Conservation (phyloP, 2,888 invertebrate species). For the Xanthorhoe spadicearia region DNA sequence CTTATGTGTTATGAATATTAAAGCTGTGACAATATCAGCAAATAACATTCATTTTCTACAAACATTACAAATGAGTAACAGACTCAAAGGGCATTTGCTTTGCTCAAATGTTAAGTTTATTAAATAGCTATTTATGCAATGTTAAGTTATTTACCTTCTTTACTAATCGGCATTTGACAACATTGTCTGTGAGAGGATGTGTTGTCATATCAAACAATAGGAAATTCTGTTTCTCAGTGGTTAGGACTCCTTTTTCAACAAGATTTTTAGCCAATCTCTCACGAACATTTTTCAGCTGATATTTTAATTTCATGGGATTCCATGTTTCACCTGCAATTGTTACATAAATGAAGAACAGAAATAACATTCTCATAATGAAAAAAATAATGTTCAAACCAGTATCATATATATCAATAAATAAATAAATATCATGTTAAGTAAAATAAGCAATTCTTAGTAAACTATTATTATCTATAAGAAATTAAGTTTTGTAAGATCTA, state of each 20-base stretch:
- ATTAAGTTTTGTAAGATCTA: too few species aligned
- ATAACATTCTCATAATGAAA: too few species aligned
- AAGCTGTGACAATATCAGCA: conserved; percentile 29
- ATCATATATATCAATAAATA: too few species aligned
- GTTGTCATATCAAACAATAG: conserved; percentile 99
- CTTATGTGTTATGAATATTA: conserved; percentile 24
- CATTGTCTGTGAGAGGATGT: conserved; percentile 98
- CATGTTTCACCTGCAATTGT: conserved; percentile 95
- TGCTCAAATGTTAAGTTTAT: conserved; percentile 18
- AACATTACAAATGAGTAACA: conserved; percentile 15
- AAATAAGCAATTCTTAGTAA: too few species aligned
- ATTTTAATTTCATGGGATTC: conserved; percentile 99
- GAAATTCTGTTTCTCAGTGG: conserved; percentile 99
- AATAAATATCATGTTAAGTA: too few species aligned
- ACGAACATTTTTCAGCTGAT: conserved; percentile 99
- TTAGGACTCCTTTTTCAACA: conserved; percentile 99
- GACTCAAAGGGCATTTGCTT: conserved; percentile 8
- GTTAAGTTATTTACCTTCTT: conserved; percentile 90
- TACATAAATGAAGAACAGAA: too few species aligned
- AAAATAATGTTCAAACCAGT: too few species aligned
- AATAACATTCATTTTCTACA: conserved; percentile 19
- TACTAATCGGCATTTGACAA: conserved; percentile 97
- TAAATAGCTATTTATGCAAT: conserved; percentile 7
- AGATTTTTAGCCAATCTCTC: conserved; percentile 99
- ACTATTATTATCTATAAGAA: too few species aligned